These are phyloP conservation scores for Gambusia yucatana DNA, from an alignment of 2,797 vertebrate species.

Conservation along the genomic window DNA sequence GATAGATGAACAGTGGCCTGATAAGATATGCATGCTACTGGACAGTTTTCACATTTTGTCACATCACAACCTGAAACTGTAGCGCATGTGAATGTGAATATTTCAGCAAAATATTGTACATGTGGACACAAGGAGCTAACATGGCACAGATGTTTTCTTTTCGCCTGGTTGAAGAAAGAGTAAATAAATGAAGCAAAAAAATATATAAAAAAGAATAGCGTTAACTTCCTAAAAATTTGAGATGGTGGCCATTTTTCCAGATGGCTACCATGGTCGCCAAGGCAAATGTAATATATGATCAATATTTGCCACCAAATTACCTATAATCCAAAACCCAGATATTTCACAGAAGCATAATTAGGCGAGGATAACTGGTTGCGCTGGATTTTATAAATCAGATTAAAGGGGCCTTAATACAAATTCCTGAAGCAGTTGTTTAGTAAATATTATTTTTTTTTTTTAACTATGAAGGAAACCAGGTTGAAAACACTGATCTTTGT, in stretches of 20 bases:
- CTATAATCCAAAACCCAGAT: too few species aligned
- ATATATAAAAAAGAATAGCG: too few species aligned
- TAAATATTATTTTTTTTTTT: background rate
- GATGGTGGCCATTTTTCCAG: too few species aligned
- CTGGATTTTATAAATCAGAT: background rate
- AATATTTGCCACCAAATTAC: too few species aligned
- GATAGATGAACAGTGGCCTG: background rate
- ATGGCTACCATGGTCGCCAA: too few species aligned
- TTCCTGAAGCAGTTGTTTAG: background rate
- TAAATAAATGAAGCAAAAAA: too few species aligned
- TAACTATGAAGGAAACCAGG: background rate
- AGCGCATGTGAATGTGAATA: background rate
- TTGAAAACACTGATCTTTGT: background rate
- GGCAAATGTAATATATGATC: too few species aligned
- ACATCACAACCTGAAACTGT: background rate
- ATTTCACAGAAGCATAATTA: background rate
- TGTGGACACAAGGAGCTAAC: background rate
- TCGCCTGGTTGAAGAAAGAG: too few species aligned
- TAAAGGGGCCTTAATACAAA: background rate
- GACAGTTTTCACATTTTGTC: background rate
- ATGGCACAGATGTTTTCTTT: background rate
- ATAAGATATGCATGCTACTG: background rate
- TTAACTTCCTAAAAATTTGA: too few species aligned
- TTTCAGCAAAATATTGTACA: background rate
- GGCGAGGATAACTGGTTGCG: background rate